These are phyloP conservation scores for Diorhabda elongata DNA, from an alignment of 1,140 invertebrate species.

Conservation along the genomic window DNA sequence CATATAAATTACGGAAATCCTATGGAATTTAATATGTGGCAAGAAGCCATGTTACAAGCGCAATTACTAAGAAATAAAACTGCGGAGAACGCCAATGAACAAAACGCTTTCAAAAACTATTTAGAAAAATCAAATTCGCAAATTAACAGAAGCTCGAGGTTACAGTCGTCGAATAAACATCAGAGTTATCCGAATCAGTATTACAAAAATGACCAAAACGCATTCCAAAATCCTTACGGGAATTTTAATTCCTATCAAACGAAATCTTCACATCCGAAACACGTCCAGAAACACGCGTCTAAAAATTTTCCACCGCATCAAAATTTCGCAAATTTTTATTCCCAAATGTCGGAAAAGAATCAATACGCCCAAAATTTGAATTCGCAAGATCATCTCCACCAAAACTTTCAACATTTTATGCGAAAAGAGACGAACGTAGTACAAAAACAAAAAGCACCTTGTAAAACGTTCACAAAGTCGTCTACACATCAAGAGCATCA, in stretches of 20 bases:
- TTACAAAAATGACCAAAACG: slow-evolving; percentile 10
- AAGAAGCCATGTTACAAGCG: slow-evolving; percentile 57
- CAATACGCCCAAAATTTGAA: slow-evolving; percentile 3
- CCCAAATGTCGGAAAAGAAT: slow-evolving; percentile 16
- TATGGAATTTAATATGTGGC: slow-evolving; percentile 63
- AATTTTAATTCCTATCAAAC: slow-evolving; percentile 19
- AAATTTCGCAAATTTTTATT: slow-evolving; percentile 23
- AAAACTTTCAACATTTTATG: slow-evolving; percentile 17
- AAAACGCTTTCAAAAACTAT: slow-evolving; percentile 27
- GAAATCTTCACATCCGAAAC: not conserved
- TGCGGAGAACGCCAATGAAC: slow-evolving; percentile 35
- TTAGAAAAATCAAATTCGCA: slow-evolving; percentile 27
- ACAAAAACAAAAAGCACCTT: slow-evolving; percentile 22
- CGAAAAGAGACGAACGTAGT: slow-evolving; percentile 18
- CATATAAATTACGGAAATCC: slow-evolving; percentile 53
- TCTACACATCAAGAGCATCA: slow-evolving; percentile 3
- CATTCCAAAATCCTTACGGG: slow-evolving; percentile 36
- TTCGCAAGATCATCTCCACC: slow-evolving; percentile 22
- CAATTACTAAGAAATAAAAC: slow-evolving; percentile 46
- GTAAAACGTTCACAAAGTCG: slow-evolving; percentile 24
- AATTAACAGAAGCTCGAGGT: slow-evolving; percentile 18
- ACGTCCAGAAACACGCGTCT: not conserved
- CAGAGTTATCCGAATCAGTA: slow-evolving; percentile 20
- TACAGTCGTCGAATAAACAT: slow-evolving; percentile 19
- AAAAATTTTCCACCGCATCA: not conserved